A percentile compares a stretch with the other conserved stretches of the same genome.
Evolutionary conservation across 2,797 vertebrate genomes (phyloP).

Genomic region (Falco concolor): DNA sequence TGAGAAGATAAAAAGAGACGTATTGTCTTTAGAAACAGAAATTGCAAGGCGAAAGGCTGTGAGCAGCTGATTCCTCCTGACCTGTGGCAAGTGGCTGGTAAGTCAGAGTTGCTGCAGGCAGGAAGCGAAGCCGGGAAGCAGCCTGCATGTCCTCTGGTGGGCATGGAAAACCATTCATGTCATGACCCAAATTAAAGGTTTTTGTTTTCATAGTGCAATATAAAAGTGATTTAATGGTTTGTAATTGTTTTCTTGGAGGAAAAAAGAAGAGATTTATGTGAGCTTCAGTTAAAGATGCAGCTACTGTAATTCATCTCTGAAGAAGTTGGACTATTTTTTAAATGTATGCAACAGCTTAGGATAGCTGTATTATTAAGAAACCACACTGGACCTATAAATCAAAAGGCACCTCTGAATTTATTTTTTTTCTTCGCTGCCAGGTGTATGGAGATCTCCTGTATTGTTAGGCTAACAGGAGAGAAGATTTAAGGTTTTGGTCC

Average conservation of each 20-base stretch:
- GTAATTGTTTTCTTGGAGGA: constrained; percentile 56
- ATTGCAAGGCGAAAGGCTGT: not conserved
- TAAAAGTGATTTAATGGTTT: constrained; percentile 58
- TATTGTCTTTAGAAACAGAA: not conserved
- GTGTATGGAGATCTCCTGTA: constrained; percentile 19
- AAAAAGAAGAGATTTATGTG: constrained; percentile 30
- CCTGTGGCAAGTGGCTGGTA: not conserved
- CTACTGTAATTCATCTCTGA: constrained; percentile 40
- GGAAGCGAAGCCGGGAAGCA: not conserved
- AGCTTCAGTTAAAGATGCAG: constrained; percentile 37
- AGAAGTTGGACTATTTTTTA: not conserved
- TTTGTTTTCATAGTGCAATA: constrained; percentile 18
- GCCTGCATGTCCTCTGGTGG: not conserved
- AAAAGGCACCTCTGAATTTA: constrained; percentile 6
- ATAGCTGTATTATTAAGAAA: constrained; percentile 31
- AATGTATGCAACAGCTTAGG: not conserved
- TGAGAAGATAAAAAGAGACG: not conserved
- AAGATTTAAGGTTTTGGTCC: constrained; percentile 22
- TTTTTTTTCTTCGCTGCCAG: constrained; percentile 18
- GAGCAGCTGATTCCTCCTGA: not conserved
- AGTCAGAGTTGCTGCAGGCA: not conserved
- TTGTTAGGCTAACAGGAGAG: not conserved
- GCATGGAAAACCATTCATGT: not conserved
- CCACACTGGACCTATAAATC: constrained; percentile 17
- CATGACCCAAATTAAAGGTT: constrained; percentile 13